Evolutionary conservation across 53 echinoderm and acorn worm species (phyloP), one percentile per base, ranked within the genome.

Genomic region (Apostichopus leukothele): DNA sequence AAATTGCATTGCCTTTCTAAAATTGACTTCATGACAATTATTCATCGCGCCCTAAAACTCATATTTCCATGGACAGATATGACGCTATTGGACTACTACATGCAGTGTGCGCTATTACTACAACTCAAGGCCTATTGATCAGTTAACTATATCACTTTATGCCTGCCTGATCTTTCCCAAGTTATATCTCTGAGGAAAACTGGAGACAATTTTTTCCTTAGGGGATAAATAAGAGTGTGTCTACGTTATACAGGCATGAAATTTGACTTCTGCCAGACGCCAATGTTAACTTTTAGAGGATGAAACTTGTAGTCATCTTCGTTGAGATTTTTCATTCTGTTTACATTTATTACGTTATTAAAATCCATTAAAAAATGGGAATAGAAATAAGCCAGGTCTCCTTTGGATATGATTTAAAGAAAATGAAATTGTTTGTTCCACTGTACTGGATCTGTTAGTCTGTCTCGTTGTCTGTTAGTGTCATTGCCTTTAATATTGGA

Each of bases 111-210:
- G n/a, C 20, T 18, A 71, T 19, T 71, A 18, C 71, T 18, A 71
- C 18, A n/a, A 71, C 71, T 71, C 71, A 71, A 71, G 71, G 71
- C 71, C 14, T 71, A 71, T 71, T 71, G 16, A 71, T 71, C 71
- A 71, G 71, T n/a, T 13, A 71, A 71, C 71, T 18, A 71, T 71
- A 71, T 71, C 71, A 71, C 18, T 71, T 71, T 71, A 71, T 71
- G 71, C 71, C 20, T 71, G 71, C 71, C 71, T 71, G 71, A 71
- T 71, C 71, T 19, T 19, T 71, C 71, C 18, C 39, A 19, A 71
- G 71, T 71, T 19, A 71, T 71, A 19, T 18, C 18, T 71, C 71
- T 18, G 6, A 71, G 4, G 71, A 71, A 63, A 63, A 13, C 16
- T 63, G 63, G 63, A 63, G 71, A 71, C 71, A 13, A 71, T 71